Evolutionary conservation across 2,888 invertebrate genomes (phyloP).

Genomic region (Leistus spinibarbis): DNA sequence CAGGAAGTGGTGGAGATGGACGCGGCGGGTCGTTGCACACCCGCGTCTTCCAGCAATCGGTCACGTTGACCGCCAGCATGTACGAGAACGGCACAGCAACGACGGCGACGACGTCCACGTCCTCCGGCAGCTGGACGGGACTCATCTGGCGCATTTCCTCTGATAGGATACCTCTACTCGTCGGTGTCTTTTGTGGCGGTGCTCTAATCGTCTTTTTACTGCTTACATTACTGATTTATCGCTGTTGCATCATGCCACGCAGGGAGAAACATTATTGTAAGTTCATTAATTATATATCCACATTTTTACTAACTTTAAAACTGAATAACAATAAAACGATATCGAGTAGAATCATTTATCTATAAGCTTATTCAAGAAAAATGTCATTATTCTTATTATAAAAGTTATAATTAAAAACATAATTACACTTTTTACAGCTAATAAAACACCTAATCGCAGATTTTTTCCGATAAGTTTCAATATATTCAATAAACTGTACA

Average conservation of each 20-base stretch:
- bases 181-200: constrained; percentile 61
- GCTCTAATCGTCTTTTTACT: constrained; percentile 69
- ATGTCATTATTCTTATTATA: too few species aligned
- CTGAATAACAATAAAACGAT: too few species aligned
- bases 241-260: constrained; percentile 73
- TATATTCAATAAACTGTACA: too few species aligned
- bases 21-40: constrained; percentile 42
- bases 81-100: constrained; percentile 56
- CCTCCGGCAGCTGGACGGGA: constrained; percentile 44
- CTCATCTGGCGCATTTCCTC: constrained; percentile 57
- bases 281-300: too few species aligned
- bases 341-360: neutral
- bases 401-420: too few species aligned
- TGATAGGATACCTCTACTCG: constrained; percentile 58
- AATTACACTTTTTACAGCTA: too few species aligned
- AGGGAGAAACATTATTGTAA: constrained; percentile 72
- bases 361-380: neutral
- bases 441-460: too few species aligned
- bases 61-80: constrained; percentile 62
- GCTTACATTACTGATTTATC: constrained; percentile 68
- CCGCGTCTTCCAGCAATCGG: constrained; percentile 59
- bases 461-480: too few species aligned
- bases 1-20: constrained; percentile 42
- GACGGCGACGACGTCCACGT: constrained; percentile 43
- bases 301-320: too few species aligned